These are phyloP conservation scores for Strix aluco DNA, from an alignment of 2,113 vertebrate species.

Conservation along the genomic window DNA sequence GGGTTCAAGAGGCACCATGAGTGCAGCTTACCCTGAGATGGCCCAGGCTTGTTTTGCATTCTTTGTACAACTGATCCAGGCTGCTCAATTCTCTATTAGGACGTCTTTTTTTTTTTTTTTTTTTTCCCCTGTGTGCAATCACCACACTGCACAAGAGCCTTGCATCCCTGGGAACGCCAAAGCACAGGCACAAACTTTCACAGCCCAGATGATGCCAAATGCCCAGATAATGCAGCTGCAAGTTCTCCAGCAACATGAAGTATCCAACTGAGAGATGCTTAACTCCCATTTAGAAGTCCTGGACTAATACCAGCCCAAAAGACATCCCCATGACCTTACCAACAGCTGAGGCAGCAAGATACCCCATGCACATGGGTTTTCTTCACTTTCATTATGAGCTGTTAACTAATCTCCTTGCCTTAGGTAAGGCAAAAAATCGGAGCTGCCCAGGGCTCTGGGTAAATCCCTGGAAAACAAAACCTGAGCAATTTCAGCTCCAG, in stretches of 20 bases:
- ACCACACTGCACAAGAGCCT: neutral
- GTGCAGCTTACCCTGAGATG: slow-evolving; percentile 50
- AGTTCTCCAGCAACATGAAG: neutral
- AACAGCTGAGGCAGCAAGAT: slow-evolving; percentile 5
- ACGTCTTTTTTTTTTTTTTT: neutral
- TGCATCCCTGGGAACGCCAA: neutral
- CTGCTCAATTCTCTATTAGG: slow-evolving; percentile 31
- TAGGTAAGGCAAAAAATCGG: neutral
- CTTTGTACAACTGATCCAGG: neutral
- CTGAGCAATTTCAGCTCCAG: neutral
- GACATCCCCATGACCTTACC: neutral
- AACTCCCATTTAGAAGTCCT: neutral
- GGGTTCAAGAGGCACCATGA: slow-evolving; percentile 64
- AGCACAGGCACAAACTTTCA: neutral
- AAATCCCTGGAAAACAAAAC: neutral
- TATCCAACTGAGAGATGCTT: neutral
- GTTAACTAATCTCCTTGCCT: neutral
- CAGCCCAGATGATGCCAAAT: neutral
- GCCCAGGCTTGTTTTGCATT: slow-evolving; percentile 58
- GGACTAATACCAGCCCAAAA: neutral
- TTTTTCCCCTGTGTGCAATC: neutral
- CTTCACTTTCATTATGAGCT: neutral
- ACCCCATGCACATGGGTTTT: neutral
- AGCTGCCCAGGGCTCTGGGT: neutral
- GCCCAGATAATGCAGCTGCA: neutral